A percentile compares a stretch with the other conserved stretches of the same genome.
These are phyloP conservation scores for Rhinolophus sinicus DNA, from an alignment of 2,113 vertebrate species.

Conservation along the genomic window DNA sequence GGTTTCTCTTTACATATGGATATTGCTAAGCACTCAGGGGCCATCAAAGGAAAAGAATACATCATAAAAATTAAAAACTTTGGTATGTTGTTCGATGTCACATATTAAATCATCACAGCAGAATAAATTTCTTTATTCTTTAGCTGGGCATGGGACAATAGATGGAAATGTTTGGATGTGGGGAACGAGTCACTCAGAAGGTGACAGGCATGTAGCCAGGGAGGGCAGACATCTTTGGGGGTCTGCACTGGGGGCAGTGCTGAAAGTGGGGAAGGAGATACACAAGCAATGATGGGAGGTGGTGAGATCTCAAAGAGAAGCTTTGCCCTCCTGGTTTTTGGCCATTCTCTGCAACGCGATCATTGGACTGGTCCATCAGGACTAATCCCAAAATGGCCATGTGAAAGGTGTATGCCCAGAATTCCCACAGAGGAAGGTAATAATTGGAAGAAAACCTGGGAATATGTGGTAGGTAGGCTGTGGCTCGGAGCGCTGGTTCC, in stretches of 20 bases:
- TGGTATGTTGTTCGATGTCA: conserved; percentile 1
- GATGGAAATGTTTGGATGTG: not conserved
- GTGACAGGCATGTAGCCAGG: not conserved
- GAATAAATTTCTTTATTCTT: conserved; percentile 19
- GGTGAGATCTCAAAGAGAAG: not conserved
- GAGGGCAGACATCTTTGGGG: not conserved
- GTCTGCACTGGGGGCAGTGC: not conserved
- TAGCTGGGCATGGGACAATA: not conserved
- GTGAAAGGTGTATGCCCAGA: not conserved
- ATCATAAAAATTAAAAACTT: conserved; percentile 46
- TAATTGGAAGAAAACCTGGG: not conserved
- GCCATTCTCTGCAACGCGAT: not conserved
- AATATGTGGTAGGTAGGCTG: not conserved
- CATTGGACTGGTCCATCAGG: not conserved
- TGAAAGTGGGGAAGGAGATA: not conserved
- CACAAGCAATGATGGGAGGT: not conserved
- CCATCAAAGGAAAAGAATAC: not conserved
- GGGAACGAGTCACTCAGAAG: not conserved
- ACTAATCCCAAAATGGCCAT: not conserved
- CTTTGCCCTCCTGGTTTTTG: not conserved
- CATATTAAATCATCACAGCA: conserved; percentile 7
- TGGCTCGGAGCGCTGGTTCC: not conserved
- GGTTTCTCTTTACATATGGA: not conserved
- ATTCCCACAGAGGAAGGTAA: not conserved
- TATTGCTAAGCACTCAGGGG: not conserved